Evolutionary conservation across 2,888 invertebrate species (phyloP).

Genomic region (Balanococcus diminutus): DNA sequence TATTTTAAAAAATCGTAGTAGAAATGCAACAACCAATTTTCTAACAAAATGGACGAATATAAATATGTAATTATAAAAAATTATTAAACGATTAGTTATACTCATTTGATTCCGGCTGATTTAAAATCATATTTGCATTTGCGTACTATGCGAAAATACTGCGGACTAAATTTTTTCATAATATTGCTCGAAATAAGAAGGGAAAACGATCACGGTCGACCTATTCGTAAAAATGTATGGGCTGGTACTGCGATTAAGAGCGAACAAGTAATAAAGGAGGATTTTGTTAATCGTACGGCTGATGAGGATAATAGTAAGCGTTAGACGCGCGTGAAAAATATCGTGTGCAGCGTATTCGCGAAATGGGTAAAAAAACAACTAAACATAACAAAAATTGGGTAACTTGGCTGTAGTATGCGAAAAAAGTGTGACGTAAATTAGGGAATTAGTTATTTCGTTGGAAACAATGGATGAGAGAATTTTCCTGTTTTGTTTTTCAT

Average conservation of each 20-base stretch:
- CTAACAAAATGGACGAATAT: background rate
- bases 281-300: background rate
- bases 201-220: background rate
- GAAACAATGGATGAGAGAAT: conserved; percentile 16
- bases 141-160: background rate
- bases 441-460: conserved; percentile 24
- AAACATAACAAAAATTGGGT: background rate
- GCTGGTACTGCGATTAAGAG: background rate
- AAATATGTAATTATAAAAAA: background rate
- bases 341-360: background rate
- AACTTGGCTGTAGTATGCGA: background rate
- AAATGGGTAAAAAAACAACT: background rate
- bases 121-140: background rate
- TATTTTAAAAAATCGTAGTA: background rate
- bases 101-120: background rate
- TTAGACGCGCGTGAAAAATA: background rate
- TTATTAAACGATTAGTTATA: background rate
- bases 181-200: background rate
- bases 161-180: background rate
- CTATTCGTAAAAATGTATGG: background rate
- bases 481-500: background rate
- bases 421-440: conserved; percentile 38
- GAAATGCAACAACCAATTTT: background rate
- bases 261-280: background rate
- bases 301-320: background rate